Evolutionary conservation across 2,888 invertebrate genomes (phyloP), one percentile per base, ranked within the genome.

Genomic region (Aspidiotus rigidus): DNA sequence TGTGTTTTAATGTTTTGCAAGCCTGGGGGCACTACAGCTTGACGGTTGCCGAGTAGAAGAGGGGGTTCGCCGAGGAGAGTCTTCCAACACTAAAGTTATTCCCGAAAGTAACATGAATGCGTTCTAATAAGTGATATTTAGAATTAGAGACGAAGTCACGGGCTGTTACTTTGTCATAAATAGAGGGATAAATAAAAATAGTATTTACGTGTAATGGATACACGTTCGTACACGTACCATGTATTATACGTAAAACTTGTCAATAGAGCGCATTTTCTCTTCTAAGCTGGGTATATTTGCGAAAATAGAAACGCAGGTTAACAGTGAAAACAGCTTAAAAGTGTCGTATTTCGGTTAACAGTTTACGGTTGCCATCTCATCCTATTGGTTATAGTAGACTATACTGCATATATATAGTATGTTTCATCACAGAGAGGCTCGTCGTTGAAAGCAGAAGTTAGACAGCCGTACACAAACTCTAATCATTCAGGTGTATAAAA

Each of bases 161-260:
- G 28, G 2, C 28, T 28, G 28, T 28, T 28, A 28, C 28, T 28
- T 28, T 28, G 28, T 28, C 28, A 28, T 28, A 28, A 28, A 28
- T 28, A 28, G 5, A 28, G 28, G 28, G 28, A 28, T 28, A 28
- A 28, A 28, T 28, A 28, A 28, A 28, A 64, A 64, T 64, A 64
- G 64, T 55, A 54, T 64, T 64, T 64, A 64, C 55, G 55, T 64
- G 64, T 64, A 64, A 56, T 64, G 62, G 55, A 40, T 64, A 55
- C 49, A n/a, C 49, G 11, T 5, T 28, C 28, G 5, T 28, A 28
- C 28, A 28, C 28, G 28, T 5, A 28, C 28, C 28, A 28, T 28
- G 28, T 28, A 28, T 11, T 13, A 49, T n/a, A 49, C 2, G 28
- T 2, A 49, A n/a, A 49, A 49, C 11, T 49, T 49, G 49, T 49